Evolutionary conservation across 2,797 vertebrate genomes (phyloP).

Genomic region (Danio tinwini): DNA sequence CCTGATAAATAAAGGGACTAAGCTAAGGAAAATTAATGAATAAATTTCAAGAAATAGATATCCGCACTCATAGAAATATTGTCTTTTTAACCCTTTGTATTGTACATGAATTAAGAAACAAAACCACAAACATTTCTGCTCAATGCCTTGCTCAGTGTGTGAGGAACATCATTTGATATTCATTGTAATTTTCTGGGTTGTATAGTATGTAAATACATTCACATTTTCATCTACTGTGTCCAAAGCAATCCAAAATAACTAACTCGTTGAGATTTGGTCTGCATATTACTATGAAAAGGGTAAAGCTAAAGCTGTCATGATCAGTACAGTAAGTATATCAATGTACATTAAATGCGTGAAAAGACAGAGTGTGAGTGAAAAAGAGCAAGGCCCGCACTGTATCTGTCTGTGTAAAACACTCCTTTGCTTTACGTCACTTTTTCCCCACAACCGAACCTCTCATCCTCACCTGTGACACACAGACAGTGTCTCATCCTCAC

Average conservation of each 20-base stretch:
- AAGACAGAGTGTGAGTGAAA: not conserved
- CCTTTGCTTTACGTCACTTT: conserved; percentile 65
- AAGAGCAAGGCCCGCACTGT: conserved; percentile 11
- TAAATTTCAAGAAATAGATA: too few relatives aligned
- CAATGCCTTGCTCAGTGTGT: too few relatives aligned
- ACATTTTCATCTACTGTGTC: not conserved
- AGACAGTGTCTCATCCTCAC: conserved; percentile 56
- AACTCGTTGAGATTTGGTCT: not conserved
- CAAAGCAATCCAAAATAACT: not conserved
- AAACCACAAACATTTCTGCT: too few relatives aligned
- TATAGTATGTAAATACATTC: too few relatives aligned
- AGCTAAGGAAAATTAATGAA: too few relatives aligned
- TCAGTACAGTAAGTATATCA: not conserved
- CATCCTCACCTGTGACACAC: conserved; percentile 54
- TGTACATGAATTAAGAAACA: too few relatives aligned
- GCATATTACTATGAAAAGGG: not conserved
- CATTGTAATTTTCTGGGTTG: too few relatives aligned
- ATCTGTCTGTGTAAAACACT: conserved; percentile 66
- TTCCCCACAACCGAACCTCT: conserved; percentile 56
- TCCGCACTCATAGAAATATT: too few relatives aligned
- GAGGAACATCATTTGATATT: too few relatives aligned
- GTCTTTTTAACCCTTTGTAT: too few relatives aligned
- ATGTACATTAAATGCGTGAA: conserved; percentile 17
- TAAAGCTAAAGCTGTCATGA: not conserved
- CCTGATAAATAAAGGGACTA: too few relatives aligned